Percentiles rank a stretch among this genome's conserved stretches.
These are phyloP conservation scores for Deroplatys truncata DNA, from an alignment of 2,888 invertebrate genomes.

Conservation along the genomic window DNA sequence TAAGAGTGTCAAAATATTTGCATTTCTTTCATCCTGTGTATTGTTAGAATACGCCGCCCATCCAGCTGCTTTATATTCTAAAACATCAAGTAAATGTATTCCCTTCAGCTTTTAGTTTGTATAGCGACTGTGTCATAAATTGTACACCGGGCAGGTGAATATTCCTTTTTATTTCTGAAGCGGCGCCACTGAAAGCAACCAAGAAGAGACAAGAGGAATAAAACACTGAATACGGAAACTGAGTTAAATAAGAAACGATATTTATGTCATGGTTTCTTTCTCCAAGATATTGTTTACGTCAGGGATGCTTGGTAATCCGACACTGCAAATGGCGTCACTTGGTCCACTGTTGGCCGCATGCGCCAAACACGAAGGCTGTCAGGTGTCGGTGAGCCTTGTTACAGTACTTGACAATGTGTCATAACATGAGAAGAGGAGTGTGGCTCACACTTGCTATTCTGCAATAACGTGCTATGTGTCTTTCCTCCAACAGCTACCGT, in stretches of 20 bases:
- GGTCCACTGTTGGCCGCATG: not conserved
- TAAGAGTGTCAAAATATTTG: no score
- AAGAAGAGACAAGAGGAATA: not conserved
- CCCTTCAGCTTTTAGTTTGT: no score
- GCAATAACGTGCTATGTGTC: not conserved
- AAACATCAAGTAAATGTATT: no score
- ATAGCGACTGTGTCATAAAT: no score
- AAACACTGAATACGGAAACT: not conserved
- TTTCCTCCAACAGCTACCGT: no score
- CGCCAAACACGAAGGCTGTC: not conserved
- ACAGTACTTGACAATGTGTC: not conserved
- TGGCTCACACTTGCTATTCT: not conserved
- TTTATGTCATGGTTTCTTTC: not conserved
- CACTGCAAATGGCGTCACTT: not conserved
- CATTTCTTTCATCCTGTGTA: no score
- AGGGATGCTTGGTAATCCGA: not conserved
- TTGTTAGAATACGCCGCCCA: no score
- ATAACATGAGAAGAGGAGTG: not conserved
- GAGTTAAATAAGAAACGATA: not conserved
- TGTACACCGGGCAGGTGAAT: no score
- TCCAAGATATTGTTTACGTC: no score
- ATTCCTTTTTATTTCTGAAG: not conserved
- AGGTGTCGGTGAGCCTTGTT: not conserved
- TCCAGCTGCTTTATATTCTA: no score
- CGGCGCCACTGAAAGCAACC: not conserved